Evolutionary conservation across 2,888 invertebrate species (phyloP).

Genomic region (Ceriagrion tenellum): DNA sequence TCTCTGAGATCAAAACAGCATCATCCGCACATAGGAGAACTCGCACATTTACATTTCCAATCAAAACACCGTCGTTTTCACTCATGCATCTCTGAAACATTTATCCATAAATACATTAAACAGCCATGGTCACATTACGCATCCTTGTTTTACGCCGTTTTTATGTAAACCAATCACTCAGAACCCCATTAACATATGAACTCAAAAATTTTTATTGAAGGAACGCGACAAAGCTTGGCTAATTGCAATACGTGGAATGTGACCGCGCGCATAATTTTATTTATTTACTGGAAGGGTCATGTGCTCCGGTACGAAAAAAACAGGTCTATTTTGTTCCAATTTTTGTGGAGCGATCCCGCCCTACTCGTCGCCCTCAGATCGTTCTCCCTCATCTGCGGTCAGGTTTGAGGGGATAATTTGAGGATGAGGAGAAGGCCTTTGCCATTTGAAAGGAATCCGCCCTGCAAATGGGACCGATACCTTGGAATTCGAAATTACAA

Average conservation of each 20-base stretch:
- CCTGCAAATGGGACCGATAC: background rate
- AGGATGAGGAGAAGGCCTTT: background rate
- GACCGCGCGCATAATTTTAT: background rate
- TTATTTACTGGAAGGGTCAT: background rate
- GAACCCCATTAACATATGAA: too few species aligned
- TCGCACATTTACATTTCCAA: too few species aligned
- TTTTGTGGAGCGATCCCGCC: background rate
- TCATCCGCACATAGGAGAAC: too few species aligned
- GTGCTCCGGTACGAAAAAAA: background rate
- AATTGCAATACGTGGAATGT: background rate
- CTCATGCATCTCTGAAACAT: too few species aligned
- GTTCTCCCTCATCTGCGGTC: background rate
- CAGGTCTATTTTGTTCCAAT: background rate
- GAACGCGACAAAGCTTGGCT: too few species aligned
- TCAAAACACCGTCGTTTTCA: too few species aligned
- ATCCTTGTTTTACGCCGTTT: too few species aligned
- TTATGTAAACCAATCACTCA: too few species aligned
- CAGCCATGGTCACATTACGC: too few species aligned
- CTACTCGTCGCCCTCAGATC: background rate
- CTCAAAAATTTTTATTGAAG: too few species aligned
- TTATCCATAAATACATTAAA: too few species aligned
- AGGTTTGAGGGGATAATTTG: background rate
- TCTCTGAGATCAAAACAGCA: too few species aligned
- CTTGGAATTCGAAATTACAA: background rate
- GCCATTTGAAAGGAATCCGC: background rate